Percentiles rank a stretch among this genome's conserved stretches.
Conservation (phyloP, 2,113 vertebrate genomes). For the Telmatochromis sp. region DNA sequence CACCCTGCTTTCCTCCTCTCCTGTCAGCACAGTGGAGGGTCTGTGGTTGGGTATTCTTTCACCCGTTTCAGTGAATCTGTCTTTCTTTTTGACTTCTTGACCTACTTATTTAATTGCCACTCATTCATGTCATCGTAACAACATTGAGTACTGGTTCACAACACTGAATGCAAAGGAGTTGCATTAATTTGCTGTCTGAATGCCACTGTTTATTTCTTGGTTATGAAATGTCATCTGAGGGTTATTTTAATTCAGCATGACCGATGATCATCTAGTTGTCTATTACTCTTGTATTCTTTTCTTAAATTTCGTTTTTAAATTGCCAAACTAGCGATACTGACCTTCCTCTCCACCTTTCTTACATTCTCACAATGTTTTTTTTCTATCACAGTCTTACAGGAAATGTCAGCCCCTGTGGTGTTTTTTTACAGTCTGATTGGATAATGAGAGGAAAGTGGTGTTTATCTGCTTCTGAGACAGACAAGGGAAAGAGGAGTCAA, state of each 20-base stretch:
- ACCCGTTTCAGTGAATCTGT: background rate
- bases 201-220: background rate
- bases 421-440: slow-evolving; percentile 4
- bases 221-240: background rate
- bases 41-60: background rate
- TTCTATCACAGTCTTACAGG: background rate
- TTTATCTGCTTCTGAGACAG: slow-evolving; percentile 22
- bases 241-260: background rate
- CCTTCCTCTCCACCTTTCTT: background rate
- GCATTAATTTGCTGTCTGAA: background rate
- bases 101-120: background rate
- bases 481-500: slow-evolving; percentile 5
- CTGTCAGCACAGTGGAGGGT: background rate
- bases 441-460: slow-evolving; percentile 35
- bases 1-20: background rate
- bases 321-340: background rate
- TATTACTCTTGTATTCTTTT: background rate
- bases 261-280: background rate
- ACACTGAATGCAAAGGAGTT: background rate
- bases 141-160: background rate
- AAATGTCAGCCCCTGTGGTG: background rate
- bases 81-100: background rate
- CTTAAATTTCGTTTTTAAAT: background rate
- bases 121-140: background rate
- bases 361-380: background rate